Percentiles rank a stretch among this genome's conserved stretches.
Evolutionary conservation across 2,113 vertebrate genomes (phyloP).

Genomic region (Anthoscopus minutus): DNA sequence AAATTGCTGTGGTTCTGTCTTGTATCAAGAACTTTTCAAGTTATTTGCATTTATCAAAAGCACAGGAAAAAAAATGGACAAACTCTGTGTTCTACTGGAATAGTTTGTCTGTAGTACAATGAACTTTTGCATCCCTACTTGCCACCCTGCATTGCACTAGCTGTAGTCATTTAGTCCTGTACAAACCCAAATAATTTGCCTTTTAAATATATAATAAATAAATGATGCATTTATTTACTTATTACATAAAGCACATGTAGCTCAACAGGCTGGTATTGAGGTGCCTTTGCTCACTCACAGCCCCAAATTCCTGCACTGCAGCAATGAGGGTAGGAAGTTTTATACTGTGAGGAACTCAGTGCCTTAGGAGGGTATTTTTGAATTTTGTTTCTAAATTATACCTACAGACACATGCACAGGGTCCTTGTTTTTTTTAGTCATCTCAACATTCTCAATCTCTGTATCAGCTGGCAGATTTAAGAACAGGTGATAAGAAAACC

Average conservation of each 20-base stretch:
- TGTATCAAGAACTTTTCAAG: neutral
- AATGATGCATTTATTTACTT: neutral
- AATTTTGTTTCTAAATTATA: neutral
- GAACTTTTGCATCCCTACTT: neutral
- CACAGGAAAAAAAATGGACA: neutral
- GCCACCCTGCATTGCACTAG: neutral
- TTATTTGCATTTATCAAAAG: neutral
- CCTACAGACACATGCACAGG: neutral
- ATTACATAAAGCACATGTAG: neutral
- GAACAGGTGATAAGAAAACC: neutral
- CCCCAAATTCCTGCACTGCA: neutral
- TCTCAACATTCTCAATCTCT: neutral
- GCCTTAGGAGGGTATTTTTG: neutral
- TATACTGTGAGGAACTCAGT: neutral
- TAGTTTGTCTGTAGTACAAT: neutral
- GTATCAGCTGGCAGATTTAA: neutral
- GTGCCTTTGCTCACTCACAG: neutral
- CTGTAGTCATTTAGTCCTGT: neutral
- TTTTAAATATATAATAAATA: neutral
- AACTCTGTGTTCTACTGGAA: neutral
- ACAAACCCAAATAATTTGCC: neutral
- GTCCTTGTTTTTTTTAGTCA: neutral
- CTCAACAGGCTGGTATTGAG: neutral
- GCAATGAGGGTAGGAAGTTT: neutral
- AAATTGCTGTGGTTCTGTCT: neutral